A percentile compares a stretch with the other conserved stretches of the same genome.
Conservation (phyloP, 2,113 vertebrate species). For the Cepphus grylle region DNA sequence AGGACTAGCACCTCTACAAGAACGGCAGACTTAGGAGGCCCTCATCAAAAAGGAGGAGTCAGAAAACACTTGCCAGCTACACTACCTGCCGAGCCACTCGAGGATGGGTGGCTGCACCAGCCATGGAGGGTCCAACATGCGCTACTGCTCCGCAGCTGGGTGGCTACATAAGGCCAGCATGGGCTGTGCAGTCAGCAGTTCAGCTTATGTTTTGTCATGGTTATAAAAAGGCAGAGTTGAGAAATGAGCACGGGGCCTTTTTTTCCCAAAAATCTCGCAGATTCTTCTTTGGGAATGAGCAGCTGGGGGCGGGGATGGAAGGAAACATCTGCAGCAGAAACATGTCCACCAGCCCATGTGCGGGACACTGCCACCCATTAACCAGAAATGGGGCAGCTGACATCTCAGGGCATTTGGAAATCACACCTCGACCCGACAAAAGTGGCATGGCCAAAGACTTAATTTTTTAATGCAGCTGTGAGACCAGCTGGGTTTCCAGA, state of each 20-base stretch:
- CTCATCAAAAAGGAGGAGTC: not conserved
- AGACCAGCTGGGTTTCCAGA: not conserved
- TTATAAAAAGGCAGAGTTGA: not conserved
- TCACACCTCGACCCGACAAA: not conserved
- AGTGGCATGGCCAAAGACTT: not conserved
- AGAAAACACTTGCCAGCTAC: not conserved
- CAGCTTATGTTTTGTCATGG: not conserved
- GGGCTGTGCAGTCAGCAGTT: not conserved
- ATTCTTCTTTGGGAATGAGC: not conserved
- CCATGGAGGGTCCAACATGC: fast-evolving
- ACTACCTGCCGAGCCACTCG: fast-evolving
- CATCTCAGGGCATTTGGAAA: not conserved
- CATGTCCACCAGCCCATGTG: fast-evolving
- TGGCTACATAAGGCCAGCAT: not conserved
- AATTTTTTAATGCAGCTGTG: not conserved
- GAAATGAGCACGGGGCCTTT: not conserved
- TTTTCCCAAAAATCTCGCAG: not conserved
- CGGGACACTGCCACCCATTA: fast-evolving
- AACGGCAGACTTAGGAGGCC: not conserved
- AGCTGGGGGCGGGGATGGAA: not conserved
- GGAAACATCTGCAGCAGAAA: not conserved
- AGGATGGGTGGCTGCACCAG: not conserved
- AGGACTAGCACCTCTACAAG: not conserved
- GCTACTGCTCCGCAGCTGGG: not conserved
- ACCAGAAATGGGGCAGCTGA: not conserved